Conservation (phyloP, 2,113 vertebrate species). For the Empidonax traillii region DNA sequence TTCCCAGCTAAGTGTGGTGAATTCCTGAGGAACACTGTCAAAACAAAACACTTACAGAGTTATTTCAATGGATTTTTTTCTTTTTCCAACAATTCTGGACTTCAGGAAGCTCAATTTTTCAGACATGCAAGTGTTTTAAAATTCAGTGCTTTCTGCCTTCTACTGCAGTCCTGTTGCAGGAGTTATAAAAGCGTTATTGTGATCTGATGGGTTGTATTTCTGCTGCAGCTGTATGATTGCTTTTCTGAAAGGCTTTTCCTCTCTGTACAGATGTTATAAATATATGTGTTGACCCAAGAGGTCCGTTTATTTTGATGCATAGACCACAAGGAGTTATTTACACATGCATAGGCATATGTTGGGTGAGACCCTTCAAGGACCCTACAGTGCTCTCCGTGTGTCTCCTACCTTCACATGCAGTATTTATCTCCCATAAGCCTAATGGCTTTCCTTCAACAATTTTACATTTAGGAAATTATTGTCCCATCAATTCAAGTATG, state of each 20-base stretch:
- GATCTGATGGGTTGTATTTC: neutral
- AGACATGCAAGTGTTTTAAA: neutral
- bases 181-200: neutral
- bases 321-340: neutral
- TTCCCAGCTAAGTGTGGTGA: slow-evolving; percentile 61
- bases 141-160: neutral
- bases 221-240: neutral
- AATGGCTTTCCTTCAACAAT: slow-evolving; percentile 32
- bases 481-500: neutral
- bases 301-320: slow-evolving; percentile 20
- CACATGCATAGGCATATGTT: neutral
- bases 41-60: slow-evolving; percentile 64
- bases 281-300: neutral
- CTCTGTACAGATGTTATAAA: slow-evolving; percentile 13
- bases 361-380: neutral
- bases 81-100: slow-evolving; percentile 23
- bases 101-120: slow-evolving; percentile 43
- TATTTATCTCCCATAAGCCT: slow-evolving; percentile 21
- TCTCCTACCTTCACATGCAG: neutral
- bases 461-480: slow-evolving; percentile 40
- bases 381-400: neutral
- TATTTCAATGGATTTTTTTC: neutral
- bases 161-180: neutral
- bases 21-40: slow-evolving; percentile 68
- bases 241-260: slow-evolving; percentile 12